Evolutionary conservation across 1,140 invertebrate species (phyloP).

Genomic region (Sipha flava): DNA sequence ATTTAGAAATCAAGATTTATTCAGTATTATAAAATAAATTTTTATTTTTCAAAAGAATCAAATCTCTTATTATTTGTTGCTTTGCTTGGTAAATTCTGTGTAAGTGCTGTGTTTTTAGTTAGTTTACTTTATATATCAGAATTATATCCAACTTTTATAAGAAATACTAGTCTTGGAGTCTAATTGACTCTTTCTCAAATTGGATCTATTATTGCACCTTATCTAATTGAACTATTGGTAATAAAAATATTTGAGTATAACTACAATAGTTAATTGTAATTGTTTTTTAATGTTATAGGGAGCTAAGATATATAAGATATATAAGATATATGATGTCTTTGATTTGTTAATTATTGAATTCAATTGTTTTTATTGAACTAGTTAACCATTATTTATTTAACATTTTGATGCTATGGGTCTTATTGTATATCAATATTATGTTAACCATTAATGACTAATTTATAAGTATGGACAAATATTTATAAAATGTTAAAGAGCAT

Average conservation of each 20-base stretch:
- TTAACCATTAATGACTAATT: too few relatives aligned
- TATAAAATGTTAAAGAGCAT: too few relatives aligned
- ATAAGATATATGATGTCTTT: too few relatives aligned
- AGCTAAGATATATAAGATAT: too few relatives aligned
- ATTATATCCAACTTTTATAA: constrained; percentile 52
- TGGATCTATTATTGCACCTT: constrained; percentile 55
- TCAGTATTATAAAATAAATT: too few relatives aligned
- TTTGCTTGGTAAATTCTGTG: constrained; percentile 52
- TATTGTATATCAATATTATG: too few relatives aligned
- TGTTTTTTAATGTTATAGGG: constrained; percentile 39
- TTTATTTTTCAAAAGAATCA: neutral
- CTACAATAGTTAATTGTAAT: neutral
- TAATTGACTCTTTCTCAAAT: constrained; percentile 53
- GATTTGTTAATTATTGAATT: too few relatives aligned
- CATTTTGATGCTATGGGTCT: too few relatives aligned
- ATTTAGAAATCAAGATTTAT: too few relatives aligned
- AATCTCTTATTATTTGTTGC: constrained; percentile 43
- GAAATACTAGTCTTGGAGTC: constrained; percentile 55
- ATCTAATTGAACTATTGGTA: constrained; percentile 51
- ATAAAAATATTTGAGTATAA: constrained; percentile 22
- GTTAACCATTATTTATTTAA: too few relatives aligned
- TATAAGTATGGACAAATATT: too few relatives aligned
- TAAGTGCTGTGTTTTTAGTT: constrained; percentile 54
- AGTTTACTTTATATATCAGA: constrained; percentile 54
- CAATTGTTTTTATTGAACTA: too few relatives aligned